Base-by-base conservation (phyloP, 2,888 invertebrate species). In the Pyrochroa serraticornis region DNA sequence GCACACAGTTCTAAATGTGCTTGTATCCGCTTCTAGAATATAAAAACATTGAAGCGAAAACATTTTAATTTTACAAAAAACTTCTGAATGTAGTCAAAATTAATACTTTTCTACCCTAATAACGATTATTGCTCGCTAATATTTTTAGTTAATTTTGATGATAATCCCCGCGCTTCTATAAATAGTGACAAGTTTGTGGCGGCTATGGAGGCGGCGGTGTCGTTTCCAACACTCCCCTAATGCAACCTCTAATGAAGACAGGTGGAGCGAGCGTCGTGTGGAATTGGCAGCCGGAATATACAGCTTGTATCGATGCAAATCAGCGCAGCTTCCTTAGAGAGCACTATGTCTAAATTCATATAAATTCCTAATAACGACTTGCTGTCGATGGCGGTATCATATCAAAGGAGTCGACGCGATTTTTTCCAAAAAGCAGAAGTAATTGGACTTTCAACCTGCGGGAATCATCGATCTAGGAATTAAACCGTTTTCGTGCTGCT, bases 291-390 rank as follows among this genome's bases (percentile, higher is more conserved):
- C 58, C 62, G 61, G 51, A 59, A 57, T 60, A 60, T 59, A 65
- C 52, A 59, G 53, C 62, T 60, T 65, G 65, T 67, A 67, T 67
- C 65, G 65, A 64, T 64, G 64, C 62, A 67, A 67, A 67, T 67
- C 65, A 67, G 43, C 48, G 32, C 35, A 43, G 30, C 38, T 31
- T 60, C 51, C 46, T 42, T 34, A 30, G 56, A 53, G 48, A 58
- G 44, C 43, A 57, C 59, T 58, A 58, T 58, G 45, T 54, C 57
- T 56, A 54, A 50, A 58, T 58, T 60, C 56, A 64, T 62, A 62
- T 63, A 63, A 65, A 65, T 59, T 63, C 53, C 53, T 61, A 63
- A 65, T 65, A 63, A 63, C 61, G 63, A 60, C 22, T 56, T 42
- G 49, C 59, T 10, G 9, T 38, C 43, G 13, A 7, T 33, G 38